Conservation (phyloP, 2,797 vertebrate species). For the Crax fasciolata region DNA sequence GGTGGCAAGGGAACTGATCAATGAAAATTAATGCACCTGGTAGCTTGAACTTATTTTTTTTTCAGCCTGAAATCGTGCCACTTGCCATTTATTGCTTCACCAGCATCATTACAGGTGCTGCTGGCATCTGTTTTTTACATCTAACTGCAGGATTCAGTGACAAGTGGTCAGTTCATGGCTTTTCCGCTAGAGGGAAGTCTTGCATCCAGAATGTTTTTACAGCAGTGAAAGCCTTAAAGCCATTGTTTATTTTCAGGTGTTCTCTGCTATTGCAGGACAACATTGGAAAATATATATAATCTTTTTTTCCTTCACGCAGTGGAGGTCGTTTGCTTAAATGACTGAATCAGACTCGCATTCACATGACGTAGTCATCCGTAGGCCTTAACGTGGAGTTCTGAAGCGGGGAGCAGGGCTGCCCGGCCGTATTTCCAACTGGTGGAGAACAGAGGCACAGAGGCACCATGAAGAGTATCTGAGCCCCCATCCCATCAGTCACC, state of each 20-base stretch:
- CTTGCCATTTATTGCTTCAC: neutral
- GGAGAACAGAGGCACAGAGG: neutral
- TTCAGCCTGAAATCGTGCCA: neutral
- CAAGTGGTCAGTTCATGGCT: rapidly evolving
- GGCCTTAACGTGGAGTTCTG: neutral
- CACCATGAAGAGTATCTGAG: neutral
- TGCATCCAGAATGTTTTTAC: neutral
- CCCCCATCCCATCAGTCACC: neutral
- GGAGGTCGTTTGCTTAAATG: neutral
- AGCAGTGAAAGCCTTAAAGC: rapidly evolving
- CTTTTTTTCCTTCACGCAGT: neutral
- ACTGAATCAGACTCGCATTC: rapidly evolving
- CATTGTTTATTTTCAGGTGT: neutral
- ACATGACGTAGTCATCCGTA: rapidly evolving
- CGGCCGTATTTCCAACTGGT: rapidly evolving
- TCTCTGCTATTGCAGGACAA: neutral
- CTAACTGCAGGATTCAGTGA: no score
- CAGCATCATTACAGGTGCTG: rapidly evolving
- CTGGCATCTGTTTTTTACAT: rapidly evolving
- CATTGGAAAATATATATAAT: rapidly evolving
- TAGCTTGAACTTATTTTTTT: neutral
- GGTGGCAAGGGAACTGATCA: neutral
- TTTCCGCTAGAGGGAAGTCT: conserved; percentile 63
- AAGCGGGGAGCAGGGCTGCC: rapidly evolving
- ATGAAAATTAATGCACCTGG: no score